Evolutionary conservation across 2,888 invertebrate genomes (phyloP), one percentile per base, ranked within the genome.

Genomic region (Apotomis betuletana): DNA sequence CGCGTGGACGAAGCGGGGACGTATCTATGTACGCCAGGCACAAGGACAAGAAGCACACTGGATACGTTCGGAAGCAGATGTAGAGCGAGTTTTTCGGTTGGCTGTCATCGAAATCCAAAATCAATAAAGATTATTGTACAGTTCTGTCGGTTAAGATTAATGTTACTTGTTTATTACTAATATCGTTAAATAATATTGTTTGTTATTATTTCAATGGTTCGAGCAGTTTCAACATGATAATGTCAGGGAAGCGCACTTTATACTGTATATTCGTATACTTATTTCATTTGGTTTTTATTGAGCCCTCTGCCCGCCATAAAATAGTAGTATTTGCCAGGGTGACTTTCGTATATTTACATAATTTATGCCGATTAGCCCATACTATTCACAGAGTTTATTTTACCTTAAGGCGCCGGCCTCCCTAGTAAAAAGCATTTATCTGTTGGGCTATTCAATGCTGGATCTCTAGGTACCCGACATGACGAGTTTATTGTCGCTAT

Each of bases 401-500:
- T 9, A 8, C 10, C 49, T 49, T 49, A 9, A 49, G 8, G 3
- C 49, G 9, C 49, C 49, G 49, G 49, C 49, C 49, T 49, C 49
- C 49, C 9, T 49, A 49, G 2, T 9, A 49, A 49, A 3, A 49
- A 49, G 8, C 49, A 49, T 49, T 49, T 49, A 49, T 49, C 10
- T 10, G 49, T 49, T 49, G 76, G 77, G 3, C 63, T 78, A 10
- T 65, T 77, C 6, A 80, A 80, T 65, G 70, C 77, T 0, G 77
- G 78, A 5, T 79, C 79, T 0, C 59, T 80, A 0, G 74, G 74
- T 3, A 77, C 77, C 0, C 8, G 70, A 0, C 78, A 76, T 9
- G 77, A 78, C 49, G 77, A 79, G 49, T 76, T 79, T 10, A 13
- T 76, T 4, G 70, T 61, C 0, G 74, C 74, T 4, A 73, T 80